Base-by-base conservation (phyloP, 1,140 invertebrate genomes). In the Caenorhabditis latens region DNA sequence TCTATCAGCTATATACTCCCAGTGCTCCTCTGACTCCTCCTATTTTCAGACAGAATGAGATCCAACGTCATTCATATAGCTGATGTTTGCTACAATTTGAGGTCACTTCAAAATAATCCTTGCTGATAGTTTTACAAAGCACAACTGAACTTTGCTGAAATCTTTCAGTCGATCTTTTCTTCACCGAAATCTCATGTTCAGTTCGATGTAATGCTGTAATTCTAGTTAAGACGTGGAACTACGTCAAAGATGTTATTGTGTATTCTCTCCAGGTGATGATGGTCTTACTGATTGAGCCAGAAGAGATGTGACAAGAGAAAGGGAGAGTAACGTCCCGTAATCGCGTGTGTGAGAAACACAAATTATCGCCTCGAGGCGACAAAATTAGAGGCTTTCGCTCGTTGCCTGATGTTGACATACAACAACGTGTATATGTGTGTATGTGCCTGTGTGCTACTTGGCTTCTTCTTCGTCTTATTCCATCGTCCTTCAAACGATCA, bases 381-480 rank as follows among this genome's bases (percentile, higher is more conserved):
- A 79, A 79, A 79, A 79, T 79, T 79, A 79, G 71, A 79, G 71
- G 71, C 71, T 79, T 79, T 79, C 71, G 46, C 71, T 71, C 65
- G 40, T 71, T 53, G 46, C 7, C 71, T 32, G 71, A 50, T 79
- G 43, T 50, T 79, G 71, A 79, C 71, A 79, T 42, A 67, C 63
- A 16, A 67, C 21, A 67, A 40, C 63, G 63, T 67, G 63, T 67
- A 67, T 67, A 32, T 67, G 63, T 32, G 9, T 67, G 24, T 42
- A 32, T 24, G 21, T 32, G 61, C 24, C 21, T 19, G n/a, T 19
- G n/a, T 43, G 42, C 65, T 71, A 50, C 71, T 79, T 79, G 71
- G 71, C 71, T 79, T 79, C 71, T 50, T 79, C 71, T 50, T 24
- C 71, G 11, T 58, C 55, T 58, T 13, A 32, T 32, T 63, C 61